Conservation (phyloP, 2,797 vertebrate genomes). For the Clarias laeviceps region DNA sequence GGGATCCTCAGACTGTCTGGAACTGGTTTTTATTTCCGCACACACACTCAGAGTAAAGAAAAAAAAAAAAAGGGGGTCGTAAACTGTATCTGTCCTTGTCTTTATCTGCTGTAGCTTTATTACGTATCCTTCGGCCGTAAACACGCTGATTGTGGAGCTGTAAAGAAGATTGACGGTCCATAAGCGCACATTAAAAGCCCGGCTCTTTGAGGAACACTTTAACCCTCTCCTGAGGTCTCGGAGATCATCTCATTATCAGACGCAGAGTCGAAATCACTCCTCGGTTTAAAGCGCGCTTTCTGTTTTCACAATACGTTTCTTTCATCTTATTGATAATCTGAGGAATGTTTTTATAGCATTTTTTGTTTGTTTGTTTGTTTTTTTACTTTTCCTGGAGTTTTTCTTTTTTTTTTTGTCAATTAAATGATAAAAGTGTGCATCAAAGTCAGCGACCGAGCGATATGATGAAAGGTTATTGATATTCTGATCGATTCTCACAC, state of each 20-base stretch:
- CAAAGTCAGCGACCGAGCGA: too few species aligned
- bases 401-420: too few species aligned
- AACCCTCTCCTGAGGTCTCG: not conserved
- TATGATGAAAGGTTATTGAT: too few species aligned
- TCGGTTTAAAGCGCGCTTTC: too few species aligned
- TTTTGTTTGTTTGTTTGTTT: too few species aligned
- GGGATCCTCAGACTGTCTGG: not conserved
- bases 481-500: too few species aligned
- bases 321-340: too few species aligned
- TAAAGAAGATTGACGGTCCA: not conserved
- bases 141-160: not conserved
- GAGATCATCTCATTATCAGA: not conserved
- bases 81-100: not conserved
- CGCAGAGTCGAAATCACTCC: too few species aligned
- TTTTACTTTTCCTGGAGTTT: too few species aligned
- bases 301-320: too few species aligned
- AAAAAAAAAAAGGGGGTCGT: not conserved
- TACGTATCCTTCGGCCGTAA: not conserved
- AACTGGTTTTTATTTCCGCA: not conserved
- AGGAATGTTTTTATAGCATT: too few species aligned
- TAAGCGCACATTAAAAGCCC: not conserved
- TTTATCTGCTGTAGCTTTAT: constrained; percentile 5
- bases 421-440: too few species aligned
- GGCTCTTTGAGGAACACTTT: not conserved
- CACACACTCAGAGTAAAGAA: not conserved